Conservation (phyloP, 2,113 vertebrate genomes). For the Bubo scandiacus region DNA sequence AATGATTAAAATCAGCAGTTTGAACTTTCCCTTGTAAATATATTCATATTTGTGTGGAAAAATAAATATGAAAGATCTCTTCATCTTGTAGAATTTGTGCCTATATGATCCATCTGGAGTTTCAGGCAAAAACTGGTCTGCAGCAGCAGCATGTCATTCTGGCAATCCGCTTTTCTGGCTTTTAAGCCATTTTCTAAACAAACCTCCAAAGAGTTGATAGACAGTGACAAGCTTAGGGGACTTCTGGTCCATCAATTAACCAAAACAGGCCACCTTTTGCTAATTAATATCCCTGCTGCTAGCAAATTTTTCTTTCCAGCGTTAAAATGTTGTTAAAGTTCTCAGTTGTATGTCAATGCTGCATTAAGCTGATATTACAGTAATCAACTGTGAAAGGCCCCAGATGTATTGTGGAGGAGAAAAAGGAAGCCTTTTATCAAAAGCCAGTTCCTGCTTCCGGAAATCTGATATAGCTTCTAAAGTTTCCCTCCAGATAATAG, state of each 20-base stretch:
- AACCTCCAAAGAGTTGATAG: neutral
- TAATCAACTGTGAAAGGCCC: conserved; percentile 74
- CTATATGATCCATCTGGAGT: neutral
- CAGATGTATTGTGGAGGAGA: conserved; percentile 64
- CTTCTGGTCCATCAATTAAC: conserved; percentile 44
- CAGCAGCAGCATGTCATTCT: neutral
- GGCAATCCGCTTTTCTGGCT: neutral
- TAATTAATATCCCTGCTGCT: conserved; percentile 51
- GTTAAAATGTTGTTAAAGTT: conserved; percentile 58
- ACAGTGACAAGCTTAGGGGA: conserved; percentile 21
- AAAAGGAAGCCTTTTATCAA: conserved; percentile 79
- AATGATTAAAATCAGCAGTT: neutral
- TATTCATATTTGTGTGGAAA: neutral
- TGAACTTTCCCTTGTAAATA: neutral
- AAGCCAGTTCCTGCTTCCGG: conserved; percentile 77
- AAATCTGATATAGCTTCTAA: conserved; percentile 67
- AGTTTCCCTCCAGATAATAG: conserved; percentile 54
- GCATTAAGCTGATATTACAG: conserved; percentile 59
- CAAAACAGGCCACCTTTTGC: conserved; percentile 39
- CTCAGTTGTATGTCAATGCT: conserved; percentile 64
- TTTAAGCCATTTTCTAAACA: neutral
- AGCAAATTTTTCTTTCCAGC: conserved; percentile 42
- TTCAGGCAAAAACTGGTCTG: neutral
- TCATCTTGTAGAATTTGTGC: neutral
- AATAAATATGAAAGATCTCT: neutral